Percentiles rank a stretch among this genome's conserved stretches.
Conservation (phyloP, 2,797 vertebrate genomes). For the Enteromius thamalakanensis region DNA sequence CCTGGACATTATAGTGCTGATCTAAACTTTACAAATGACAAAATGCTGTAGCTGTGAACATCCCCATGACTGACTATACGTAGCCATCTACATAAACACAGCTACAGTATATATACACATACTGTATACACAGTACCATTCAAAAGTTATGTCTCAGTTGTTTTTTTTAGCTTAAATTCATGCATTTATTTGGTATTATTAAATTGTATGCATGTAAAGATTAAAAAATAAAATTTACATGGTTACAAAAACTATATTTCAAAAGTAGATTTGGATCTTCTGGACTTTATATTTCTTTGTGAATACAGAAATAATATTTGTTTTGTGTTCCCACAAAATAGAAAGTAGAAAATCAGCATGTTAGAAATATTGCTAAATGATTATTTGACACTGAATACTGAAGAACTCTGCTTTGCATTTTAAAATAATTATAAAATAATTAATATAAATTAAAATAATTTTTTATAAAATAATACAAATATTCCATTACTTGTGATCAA, state of each 20-base stretch:
- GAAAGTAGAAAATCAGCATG: background rate
- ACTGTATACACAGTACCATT: background rate
- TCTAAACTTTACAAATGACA: conserved; percentile 6
- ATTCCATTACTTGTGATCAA: background rate
- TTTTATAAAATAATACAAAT: no score
- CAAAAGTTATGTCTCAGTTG: background rate
- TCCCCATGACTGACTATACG: background rate
- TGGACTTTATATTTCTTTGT: background rate
- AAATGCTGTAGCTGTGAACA: conserved; percentile 8
- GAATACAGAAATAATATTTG: no score
- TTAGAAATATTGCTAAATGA: background rate
- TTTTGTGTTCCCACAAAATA: background rate
- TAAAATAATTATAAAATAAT: no score
- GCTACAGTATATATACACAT: background rate
- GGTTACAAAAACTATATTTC: background rate
- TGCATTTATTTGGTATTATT: background rate
- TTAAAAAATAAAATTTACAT: background rate
- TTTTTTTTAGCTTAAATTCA: background rate
- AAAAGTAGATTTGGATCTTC: background rate
- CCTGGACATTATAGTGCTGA: conserved; percentile 14
- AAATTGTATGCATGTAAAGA: background rate
- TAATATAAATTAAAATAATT: no score
- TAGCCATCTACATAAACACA: background rate
- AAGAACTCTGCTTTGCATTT: background rate
- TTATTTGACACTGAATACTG: background rate